phyloP scores from a whole-genome alignment of 2,113 vertebrate species.

The Sebastes fasciatus region DNA sequence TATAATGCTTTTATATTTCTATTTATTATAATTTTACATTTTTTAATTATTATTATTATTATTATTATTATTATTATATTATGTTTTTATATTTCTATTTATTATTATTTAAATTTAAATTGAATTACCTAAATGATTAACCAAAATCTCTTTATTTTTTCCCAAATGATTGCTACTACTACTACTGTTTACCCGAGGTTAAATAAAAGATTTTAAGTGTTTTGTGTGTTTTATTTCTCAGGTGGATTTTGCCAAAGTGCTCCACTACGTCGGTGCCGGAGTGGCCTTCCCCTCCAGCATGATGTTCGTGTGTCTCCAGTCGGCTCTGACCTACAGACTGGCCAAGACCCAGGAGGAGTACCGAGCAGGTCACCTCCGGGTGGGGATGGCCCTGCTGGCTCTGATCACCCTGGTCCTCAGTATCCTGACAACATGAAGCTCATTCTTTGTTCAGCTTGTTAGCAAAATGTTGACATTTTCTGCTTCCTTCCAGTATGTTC shows the following conservation, averaged over 20 bases:
- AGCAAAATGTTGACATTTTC: too few species aligned
- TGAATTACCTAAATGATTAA: too few species aligned
- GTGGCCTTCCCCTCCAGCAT: conserved; percentile 91
- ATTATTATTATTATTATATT: too few species aligned
- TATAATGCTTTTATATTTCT: too few species aligned
- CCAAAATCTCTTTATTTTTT: too few species aligned
- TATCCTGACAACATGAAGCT: conserved; percentile 83
- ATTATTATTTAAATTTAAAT: too few species aligned
- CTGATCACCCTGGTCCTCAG: conserved; percentile 89
- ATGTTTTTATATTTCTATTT: too few species aligned
- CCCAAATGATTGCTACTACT: too few species aligned
- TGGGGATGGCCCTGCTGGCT: conserved; percentile 84
- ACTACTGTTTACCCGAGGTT: background rate
- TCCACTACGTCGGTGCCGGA: conserved; percentile 90
- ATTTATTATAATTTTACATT: too few species aligned
- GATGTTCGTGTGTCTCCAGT: conserved; percentile 90
- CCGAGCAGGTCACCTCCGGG: conserved; percentile 84
- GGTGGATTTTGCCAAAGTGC: conserved; percentile 91
- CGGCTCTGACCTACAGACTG: conserved; percentile 89
- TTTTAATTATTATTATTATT: too few species aligned
- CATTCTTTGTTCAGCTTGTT: background rate
- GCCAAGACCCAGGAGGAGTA: conserved; percentile 88
- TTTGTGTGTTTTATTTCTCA: conserved; percentile 45
- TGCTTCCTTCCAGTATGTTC: background rate
- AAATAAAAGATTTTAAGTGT: background rate